Evolutionary conservation across 1,140 invertebrate genomes (phyloP).

Genomic region (Penaeus indicus): DNA sequence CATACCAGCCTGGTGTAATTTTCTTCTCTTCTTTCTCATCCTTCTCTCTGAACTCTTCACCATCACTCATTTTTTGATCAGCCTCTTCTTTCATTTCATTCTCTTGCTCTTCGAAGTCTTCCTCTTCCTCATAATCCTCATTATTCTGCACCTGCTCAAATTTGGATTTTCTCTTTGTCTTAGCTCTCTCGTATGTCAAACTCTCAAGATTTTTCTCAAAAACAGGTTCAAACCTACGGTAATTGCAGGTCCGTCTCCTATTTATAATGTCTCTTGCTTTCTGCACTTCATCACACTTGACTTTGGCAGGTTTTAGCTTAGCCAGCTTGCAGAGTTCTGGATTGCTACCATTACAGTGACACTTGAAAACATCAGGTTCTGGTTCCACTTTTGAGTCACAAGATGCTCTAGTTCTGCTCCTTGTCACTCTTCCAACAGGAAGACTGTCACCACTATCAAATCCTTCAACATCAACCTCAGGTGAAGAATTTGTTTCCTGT

Average conservation of each 20-base stretch:
- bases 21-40: slow-evolving; percentile 55
- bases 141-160: slow-evolving; percentile 43
- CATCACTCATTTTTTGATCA: slow-evolving; percentile 55
- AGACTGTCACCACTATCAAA: slow-evolving; percentile 23
- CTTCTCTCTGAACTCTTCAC: slow-evolving; percentile 43
- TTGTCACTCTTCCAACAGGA: slow-evolving; percentile 35
- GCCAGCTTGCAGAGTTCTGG: slow-evolving; percentile 47
- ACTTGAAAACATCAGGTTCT: slow-evolving; percentile 44
- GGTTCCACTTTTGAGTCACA: slow-evolving; percentile 22
- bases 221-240: slow-evolving; percentile 47
- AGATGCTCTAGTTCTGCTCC: slow-evolving; percentile 53
- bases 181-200: slow-evolving; percentile 48
- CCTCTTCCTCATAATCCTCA: slow-evolving; percentile 35
- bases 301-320: slow-evolving; percentile 26
- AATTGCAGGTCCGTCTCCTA: slow-evolving; percentile 42
- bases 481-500: too few relatives aligned
- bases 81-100: slow-evolving; percentile 41
- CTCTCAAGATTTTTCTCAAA: slow-evolving; percentile 53
- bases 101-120: slow-evolving; percentile 36
- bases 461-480: not conserved
- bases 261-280: slow-evolving; percentile 49
- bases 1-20: slow-evolving; percentile 49
- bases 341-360: slow-evolving; percentile 55
- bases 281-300: slow-evolving; percentile 43
- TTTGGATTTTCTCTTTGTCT: slow-evolving; percentile 51